A percentile compares a stretch with the other conserved stretches of the same genome.
phyloP scores from a whole-genome alignment of 2,797 vertebrate genomes.

The Cyclopterus lumpus region DNA sequence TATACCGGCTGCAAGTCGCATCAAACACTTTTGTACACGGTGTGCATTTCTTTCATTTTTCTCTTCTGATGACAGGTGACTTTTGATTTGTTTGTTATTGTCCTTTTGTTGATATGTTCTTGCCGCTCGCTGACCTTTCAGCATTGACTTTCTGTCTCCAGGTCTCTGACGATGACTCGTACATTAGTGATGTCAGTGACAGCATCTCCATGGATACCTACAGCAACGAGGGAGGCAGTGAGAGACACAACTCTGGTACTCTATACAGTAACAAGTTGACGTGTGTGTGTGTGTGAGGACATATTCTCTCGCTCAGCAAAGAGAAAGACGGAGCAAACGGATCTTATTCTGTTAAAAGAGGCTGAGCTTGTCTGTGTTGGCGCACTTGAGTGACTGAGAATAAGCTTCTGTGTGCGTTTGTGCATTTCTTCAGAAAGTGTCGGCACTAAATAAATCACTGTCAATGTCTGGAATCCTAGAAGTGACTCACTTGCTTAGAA shows the following conservation, averaged over 20 bases:
- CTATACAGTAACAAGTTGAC: constrained; percentile 11
- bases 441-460: constrained; percentile 19
- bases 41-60: neutral
- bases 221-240: constrained; percentile 88
- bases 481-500: constrained; percentile 7
- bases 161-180: constrained; percentile 97
- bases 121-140: constrained; percentile 52
- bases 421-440: neutral
- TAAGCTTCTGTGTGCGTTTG: neutral
- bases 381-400: neutral
- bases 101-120: constrained; percentile 16
- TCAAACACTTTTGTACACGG: neutral
- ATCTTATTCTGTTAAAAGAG: constrained; percentile 25
- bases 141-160: constrained; percentile 68
- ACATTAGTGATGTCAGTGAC: constrained; percentile 96
- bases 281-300: neutral
- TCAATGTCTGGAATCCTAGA: constrained; percentile 14
- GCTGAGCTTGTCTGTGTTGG: neutral
- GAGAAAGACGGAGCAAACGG: neutral
- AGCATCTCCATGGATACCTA: constrained; percentile 93
- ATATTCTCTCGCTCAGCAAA: no score
- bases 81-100: neutral
- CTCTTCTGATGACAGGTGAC: neutral
- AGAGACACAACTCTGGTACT: constrained; percentile 80
- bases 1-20: neutral